Evolutionary conservation across 2,888 invertebrate species (phyloP).

Genomic region (Sesia bembeciformis): DNA sequence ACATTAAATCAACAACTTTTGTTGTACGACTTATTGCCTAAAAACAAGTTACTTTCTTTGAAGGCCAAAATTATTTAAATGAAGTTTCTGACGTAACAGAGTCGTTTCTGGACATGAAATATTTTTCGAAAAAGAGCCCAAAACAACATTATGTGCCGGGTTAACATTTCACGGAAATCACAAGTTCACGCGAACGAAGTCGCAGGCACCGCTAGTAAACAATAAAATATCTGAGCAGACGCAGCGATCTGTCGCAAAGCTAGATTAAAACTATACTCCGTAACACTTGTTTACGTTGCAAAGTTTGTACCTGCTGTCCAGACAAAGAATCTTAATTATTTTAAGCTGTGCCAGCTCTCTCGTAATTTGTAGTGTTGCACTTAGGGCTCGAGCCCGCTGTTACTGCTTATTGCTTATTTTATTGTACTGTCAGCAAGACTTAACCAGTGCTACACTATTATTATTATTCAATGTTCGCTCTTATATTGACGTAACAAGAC

Average conservation of each 20-base stretch:
- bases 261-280: constrained; percentile 1
- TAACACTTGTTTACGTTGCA: neutral
- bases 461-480: constrained; percentile 56
- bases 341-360: constrained; percentile 55
- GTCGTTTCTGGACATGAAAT: no score
- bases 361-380: constrained; percentile 42
- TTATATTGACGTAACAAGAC: constrained; percentile 9
- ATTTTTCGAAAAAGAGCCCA: no score
- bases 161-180: no score
- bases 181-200: no score
- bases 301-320: constrained; percentile 24
- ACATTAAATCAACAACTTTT: no score
- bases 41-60: no score
- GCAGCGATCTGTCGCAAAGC: neutral
- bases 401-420: constrained; percentile 41
- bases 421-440: constrained; percentile 55
- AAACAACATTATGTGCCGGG: no score
- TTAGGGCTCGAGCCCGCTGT: constrained; percentile 26
- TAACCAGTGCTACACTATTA: constrained; percentile 29
- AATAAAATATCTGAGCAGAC: no score
- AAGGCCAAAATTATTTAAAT: no score
- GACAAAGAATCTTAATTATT: constrained; percentile 68
- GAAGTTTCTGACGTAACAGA: no score
- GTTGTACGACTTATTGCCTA: no score
- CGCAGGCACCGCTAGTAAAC: no score